Conservation (phyloP, 2,888 invertebrate species). For the Rhingia campestris region DNA sequence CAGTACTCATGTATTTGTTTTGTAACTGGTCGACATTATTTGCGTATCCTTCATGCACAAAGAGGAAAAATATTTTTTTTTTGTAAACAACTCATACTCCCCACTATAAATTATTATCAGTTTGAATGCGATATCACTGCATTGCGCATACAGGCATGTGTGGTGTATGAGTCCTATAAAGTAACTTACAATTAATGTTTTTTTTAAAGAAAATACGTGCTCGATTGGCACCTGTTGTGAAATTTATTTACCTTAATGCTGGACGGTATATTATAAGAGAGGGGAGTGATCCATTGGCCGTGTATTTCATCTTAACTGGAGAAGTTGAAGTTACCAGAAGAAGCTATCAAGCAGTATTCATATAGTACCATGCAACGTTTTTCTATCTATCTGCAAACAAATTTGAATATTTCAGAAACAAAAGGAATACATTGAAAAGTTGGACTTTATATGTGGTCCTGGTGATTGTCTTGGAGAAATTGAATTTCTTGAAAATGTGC, state of each 20-base stretch:
- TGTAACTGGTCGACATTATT: too few species aligned
- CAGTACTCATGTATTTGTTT: too few species aligned
- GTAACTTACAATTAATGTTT: conserved; percentile 40
- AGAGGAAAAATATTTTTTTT: too few species aligned
- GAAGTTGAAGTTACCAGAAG: conserved; percentile 81
- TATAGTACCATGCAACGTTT: background rate
- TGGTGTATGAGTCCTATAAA: too few species aligned
- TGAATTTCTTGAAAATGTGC: conserved; percentile 77
- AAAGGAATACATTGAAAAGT: conserved; percentile 61
- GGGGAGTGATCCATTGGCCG: conserved; percentile 84
- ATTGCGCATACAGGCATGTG: too few species aligned
- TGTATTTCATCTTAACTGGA: conserved; percentile 87
- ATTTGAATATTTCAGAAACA: conserved; percentile 38
- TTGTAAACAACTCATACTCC: too few species aligned
- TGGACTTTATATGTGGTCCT: conserved; percentile 78
- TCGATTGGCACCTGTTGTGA: conserved; percentile 85
- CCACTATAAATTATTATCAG: too few species aligned
- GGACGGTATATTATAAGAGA: conserved; percentile 86
- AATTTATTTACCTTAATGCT: conserved; percentile 86
- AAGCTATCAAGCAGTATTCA: background rate
- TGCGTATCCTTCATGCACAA: too few species aligned
- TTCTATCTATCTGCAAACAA: background rate
- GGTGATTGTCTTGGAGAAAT: conserved; percentile 80
- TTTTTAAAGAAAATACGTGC: conserved; percentile 85
- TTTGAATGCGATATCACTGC: too few species aligned